Base-by-base conservation (phyloP, 2,888 invertebrate species). In the Philopedon plagiatum region DNA sequence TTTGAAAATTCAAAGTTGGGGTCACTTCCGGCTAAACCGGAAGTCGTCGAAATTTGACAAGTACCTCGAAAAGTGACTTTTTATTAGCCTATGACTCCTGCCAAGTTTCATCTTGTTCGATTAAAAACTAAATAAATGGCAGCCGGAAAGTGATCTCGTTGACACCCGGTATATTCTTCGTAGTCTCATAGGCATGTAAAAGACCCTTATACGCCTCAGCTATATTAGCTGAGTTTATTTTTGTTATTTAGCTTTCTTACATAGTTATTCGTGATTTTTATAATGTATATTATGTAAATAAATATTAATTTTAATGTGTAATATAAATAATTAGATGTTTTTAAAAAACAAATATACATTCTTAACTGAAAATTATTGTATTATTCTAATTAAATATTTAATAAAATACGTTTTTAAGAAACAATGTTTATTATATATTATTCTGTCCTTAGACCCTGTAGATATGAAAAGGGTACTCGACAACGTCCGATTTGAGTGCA, bases 221-320 rank as follows among this genome's bases (percentile, higher is more conserved):
- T 83, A 83, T 82, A 83, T 83, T 83, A 83, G 83, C 81, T 80
- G 82, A 76, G 76, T 62, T 74, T 76, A 77, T 76, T 79, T 76
- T 79, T 79, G 75, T 81, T 80, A 80, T 78, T 64, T 73, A 77
- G 76, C 77, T 76, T 76, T 78, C 74, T 77, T 76, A 76, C 73
- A 76, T 78, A 75, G 76, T 76, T 76, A 77, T 77, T 79, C 78
- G 80, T 83, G 81, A 82, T 81, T 80, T 83, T 83, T 64, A 83
- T 81, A 80, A 80, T 83, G 83, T 84, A 83, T 81, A 83, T 83
- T 84, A 82, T 83, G 83, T 84, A 84, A 76, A 84, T 84, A 84
- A 64, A 72, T 77, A 68, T 51, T 79, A 77, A 64, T 72, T 76
- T 73, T 73, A 76, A 76, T 63, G 71, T 81, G 79, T 80, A 79